Base-by-base conservation (phyloP, 2,888 invertebrate genomes). In the Agonum fuliginosum region DNA sequence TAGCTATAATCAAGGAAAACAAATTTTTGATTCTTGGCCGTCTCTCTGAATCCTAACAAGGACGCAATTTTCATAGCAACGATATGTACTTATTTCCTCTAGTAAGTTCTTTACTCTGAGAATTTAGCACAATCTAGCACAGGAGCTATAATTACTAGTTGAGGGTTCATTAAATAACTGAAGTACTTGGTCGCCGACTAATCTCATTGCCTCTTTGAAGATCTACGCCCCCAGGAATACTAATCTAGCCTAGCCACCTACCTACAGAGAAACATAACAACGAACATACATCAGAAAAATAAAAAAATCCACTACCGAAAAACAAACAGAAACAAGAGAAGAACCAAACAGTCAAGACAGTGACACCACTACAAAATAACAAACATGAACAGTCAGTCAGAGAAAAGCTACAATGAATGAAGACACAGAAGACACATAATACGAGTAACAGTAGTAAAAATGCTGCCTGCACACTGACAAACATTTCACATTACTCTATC, bases 401-500 rank as follows among this genome's bases (percentile, higher is more conserved):
- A 20, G 48, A 48, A 37, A 12, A 37, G 12, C 8, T 12, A 37
- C 37, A 12, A 10, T 37, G n/a, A 37, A 37, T 1, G 43, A 43
- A 43, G 12, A 22, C 54, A 54, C 54, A 12, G 27, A 27, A 62
- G 27, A 62, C 58, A 62, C 22, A 24, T 30, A 30, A 62, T 27
- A 27, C 12, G 19, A 62, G 30, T 69, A 37, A 65, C 20, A 72
- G 30, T 54, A 51, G 19, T 19, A 37, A 34, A 54, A 41, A 24
- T 46, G 34, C 12, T 12, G 73, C 73, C 73, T 73, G 73, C 73
- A 73, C 73, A 73, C 73, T 54, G 73, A 73, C 73, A 73, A 73
- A 73, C 73, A 73, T 73, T 72, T 41, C 73, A 73, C 73, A 73
- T 58, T 27, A 54, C 73, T 54, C 54, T 54, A 54, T 10, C 58